Conservation (phyloP, 2,113 vertebrate species). For the Urocitellus parryii region DNA sequence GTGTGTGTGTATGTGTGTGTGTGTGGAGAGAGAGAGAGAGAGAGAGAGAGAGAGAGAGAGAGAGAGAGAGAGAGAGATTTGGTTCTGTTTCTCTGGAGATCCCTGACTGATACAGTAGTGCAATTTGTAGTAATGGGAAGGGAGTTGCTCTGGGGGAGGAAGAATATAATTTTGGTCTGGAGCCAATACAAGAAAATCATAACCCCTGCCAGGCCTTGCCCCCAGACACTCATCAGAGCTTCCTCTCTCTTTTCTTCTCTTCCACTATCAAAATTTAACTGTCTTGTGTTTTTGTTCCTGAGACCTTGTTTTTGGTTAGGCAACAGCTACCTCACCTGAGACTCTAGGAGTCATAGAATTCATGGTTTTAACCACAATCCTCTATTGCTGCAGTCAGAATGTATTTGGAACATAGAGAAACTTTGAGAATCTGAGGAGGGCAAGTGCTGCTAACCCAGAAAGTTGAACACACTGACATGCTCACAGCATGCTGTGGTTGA, state of each 20-base stretch:
- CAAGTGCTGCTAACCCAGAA: background rate
- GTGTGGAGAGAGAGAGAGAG: background rate
- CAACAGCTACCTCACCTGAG: background rate
- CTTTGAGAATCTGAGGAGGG: background rate
- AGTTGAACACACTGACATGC: background rate
- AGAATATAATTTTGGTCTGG: background rate
- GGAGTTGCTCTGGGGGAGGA: background rate
- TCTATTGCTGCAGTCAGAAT: background rate
- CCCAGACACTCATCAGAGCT: background rate
- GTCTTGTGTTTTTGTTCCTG: background rate
- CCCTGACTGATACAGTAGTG: background rate
- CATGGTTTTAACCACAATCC: background rate
- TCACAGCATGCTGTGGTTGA: background rate
- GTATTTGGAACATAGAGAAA: background rate
- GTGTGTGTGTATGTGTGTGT: background rate
- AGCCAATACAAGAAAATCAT: background rate
- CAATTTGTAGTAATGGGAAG: background rate
- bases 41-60: background rate
- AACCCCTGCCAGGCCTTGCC: background rate
- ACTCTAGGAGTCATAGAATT: accelerated
- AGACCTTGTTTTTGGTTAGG: background rate
- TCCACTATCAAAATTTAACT: background rate
- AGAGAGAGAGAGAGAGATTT: background rate
- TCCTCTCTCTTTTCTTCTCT: background rate
- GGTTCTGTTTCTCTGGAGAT: background rate